phyloP scores from a whole-genome alignment of 2,113 vertebrate species.

The Malurus elegans region DNA sequence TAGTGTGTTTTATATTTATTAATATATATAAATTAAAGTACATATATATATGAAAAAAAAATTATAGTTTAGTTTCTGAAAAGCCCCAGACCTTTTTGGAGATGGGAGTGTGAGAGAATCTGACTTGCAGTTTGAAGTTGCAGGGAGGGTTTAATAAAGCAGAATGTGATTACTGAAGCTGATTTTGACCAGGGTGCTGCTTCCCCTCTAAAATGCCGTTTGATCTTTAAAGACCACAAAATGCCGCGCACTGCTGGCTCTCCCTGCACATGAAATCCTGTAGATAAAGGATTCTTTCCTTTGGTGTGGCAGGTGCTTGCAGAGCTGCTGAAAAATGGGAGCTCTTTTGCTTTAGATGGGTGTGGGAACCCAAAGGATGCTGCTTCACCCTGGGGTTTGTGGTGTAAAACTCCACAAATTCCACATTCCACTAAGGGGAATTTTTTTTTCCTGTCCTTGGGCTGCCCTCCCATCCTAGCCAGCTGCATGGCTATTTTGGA shows the following conservation, averaged over 20 bases:
- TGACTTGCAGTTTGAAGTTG: neutral
- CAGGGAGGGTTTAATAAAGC: constrained; percentile 18
- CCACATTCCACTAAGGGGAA: neutral
- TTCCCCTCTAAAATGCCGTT: neutral
- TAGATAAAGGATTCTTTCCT: neutral
- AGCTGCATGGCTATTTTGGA: neutral
- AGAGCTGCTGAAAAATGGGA: neutral
- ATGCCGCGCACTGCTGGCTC: neutral
- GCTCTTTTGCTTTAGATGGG: neutral
- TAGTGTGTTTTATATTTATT: no score
- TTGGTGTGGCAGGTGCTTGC: neutral
- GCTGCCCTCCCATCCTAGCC: neutral
- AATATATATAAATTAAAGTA: no score
- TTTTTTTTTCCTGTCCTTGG: neutral
- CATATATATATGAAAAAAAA: no score
- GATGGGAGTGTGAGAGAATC: neutral
- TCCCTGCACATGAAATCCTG: neutral
- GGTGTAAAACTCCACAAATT: neutral
- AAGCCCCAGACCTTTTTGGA: neutral
- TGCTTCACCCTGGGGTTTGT: neutral
- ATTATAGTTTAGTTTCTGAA: neutral
- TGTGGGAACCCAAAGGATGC: neutral
- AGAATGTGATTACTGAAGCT: neutral
- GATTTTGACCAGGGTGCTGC: neutral
- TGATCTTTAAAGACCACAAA: constrained; percentile 48